Evolutionary conservation across 2,113 vertebrate species (phyloP).

Genomic region (Dromaius novaehollandiae): DNA sequence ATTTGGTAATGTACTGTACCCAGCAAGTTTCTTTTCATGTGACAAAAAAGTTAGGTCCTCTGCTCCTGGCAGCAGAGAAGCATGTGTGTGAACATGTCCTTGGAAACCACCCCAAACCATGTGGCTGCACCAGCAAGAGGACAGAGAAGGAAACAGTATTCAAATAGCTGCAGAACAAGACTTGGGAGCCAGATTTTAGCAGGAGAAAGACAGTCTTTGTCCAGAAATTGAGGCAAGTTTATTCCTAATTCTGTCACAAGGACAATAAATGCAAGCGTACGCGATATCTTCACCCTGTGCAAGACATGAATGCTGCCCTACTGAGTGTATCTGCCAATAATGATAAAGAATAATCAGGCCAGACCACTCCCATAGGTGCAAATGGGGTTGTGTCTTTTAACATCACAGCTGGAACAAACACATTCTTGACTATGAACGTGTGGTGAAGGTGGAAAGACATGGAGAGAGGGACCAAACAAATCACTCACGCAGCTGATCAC

Average conservation of each 20-base stretch:
- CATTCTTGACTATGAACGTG: background rate
- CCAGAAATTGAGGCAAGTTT: background rate
- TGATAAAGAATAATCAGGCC: background rate
- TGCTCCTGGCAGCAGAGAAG: slow-evolving; percentile 33
- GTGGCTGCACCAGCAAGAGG: background rate
- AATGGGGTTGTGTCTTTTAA: background rate
- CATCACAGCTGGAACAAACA: background rate
- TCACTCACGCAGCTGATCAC: background rate
- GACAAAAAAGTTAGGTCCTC: slow-evolving; percentile 36
- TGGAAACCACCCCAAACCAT: background rate
- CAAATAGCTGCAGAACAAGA: background rate
- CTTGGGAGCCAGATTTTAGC: background rate
- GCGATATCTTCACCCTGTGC: background rate
- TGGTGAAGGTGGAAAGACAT: background rate
- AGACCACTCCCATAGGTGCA: background rate
- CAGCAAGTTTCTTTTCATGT: slow-evolving; percentile 51
- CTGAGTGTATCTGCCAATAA: background rate
- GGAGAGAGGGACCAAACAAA: background rate
- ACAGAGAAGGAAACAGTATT: background rate
- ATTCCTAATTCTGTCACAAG: background rate
- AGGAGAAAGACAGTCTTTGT: background rate
- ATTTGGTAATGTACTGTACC: slow-evolving; percentile 55
- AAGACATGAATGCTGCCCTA: background rate
- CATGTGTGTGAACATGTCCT: slow-evolving; percentile 11
- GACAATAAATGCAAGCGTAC: background rate